Percentiles rank a stretch among this genome's conserved stretches.
Conservation (phyloP, 2,797 vertebrate genomes). For the Periophthalmus magnuspinnatus region DNA sequence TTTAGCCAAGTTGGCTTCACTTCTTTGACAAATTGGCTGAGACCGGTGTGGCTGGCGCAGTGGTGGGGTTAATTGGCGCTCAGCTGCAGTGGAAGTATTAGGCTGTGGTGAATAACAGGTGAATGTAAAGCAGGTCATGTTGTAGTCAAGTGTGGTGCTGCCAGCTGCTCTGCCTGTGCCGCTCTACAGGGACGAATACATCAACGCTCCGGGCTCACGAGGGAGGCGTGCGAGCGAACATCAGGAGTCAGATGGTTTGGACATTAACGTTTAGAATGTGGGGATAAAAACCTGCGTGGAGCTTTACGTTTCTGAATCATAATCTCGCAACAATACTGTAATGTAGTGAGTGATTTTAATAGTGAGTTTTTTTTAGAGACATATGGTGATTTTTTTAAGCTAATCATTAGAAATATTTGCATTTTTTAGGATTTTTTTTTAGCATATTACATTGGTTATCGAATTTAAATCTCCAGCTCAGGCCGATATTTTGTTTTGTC, state of each 20-base stretch:
- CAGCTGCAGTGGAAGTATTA: slow-evolving; percentile 69
- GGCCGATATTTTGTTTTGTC: no score
- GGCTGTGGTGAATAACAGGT: slow-evolving; percentile 72
- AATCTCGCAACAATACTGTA: no score
- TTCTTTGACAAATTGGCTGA: slow-evolving; percentile 48
- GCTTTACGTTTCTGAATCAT: no score
- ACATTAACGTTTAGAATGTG: background rate
- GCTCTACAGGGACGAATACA: slow-evolving; percentile 30
- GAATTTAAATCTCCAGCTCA: no score
- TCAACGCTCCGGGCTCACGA: slow-evolving; percentile 16
- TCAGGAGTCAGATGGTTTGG: background rate
- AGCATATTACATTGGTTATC: no score
- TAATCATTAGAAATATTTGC: no score
- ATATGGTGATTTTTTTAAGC: no score
- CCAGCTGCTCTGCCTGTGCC: slow-evolving; percentile 63
- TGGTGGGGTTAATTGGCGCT: slow-evolving; percentile 65
- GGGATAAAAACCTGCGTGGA: background rate
- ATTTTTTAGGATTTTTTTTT: no score
- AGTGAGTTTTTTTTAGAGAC: no score
- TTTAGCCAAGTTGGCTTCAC: slow-evolving; percentile 46
- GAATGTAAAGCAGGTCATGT: slow-evolving; percentile 76
- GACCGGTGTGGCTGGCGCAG: slow-evolving; percentile 41
- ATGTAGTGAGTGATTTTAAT: no score
- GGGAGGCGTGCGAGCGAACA: slow-evolving; percentile 31
- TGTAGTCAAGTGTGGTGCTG: slow-evolving; percentile 67